Evolutionary conservation across 2,113 vertebrate genomes (phyloP), one percentile per base, ranked within the genome.

Genomic region (Brachyhypopomus occidentalis): DNA sequence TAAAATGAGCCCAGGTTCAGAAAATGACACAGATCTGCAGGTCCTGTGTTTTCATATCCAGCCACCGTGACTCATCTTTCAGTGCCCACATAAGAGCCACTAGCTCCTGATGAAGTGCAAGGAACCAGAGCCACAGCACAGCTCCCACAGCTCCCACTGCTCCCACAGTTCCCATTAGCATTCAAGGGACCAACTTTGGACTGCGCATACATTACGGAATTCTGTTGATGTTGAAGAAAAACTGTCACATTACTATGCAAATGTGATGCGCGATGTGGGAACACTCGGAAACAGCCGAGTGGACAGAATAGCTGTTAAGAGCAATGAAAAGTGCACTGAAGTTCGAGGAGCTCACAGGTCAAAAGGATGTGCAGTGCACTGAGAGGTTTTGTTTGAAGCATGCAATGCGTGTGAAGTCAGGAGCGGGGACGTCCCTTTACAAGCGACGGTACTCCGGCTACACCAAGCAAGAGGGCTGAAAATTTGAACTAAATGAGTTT

Each of bases 231-330:
- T 70, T 84, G 80, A 86, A 77, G 84, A 90, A 88, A 88, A 86
- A 86, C 88, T 90, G 91, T 92, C 89, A 88, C 86, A 90, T 92
- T 89, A 88, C 77, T 91, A 90, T 92, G 91, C 90, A 91, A 93
- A 92, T 91, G 83, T 84, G 84, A 90, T 91, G 89, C 88, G 64
- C 83, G 84, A 88, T 88, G 79, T 87, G 86, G 81, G 78, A 89
- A 88, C 82, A 87, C 83, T 90, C 84, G 83, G 79, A 90, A 92
- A 93, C 12, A 79, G 85, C 87, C 81, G 81, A 81, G 80, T 89
- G 89, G 90, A 91, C 88, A 85, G 75, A 90, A 90, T 86, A 83
- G 81, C 87, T 85, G 82, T 80, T 79, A 82, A 84, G 75, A 84
- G 90, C 80, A 87, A 81, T 69, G 27, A 64, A 77, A 73, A 70